phyloP scores from a whole-genome alignment of 2,888 invertebrate species.

The Hemaris fuciformis region DNA sequence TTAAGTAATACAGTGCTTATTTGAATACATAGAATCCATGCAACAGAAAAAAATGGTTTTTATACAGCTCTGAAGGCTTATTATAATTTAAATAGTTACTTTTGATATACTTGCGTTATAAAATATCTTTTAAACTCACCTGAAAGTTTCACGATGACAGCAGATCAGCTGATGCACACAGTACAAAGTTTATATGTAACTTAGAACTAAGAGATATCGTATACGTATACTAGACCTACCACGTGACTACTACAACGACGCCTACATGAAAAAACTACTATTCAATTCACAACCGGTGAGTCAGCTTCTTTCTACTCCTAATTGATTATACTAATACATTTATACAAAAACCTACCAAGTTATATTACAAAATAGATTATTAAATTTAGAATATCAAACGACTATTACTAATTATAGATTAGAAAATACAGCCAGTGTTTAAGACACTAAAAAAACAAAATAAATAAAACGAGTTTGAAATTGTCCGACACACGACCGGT shows the following conservation, averaged over 20 bases:
- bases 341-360: neutral
- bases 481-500: neutral
- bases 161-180: neutral
- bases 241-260: conserved; percentile 31
- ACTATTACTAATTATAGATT: neutral
- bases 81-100: too few species aligned
- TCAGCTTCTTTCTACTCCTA: conserved; percentile 39
- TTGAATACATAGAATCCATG: too few species aligned
- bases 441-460: neutral
- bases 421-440: neutral
- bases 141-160: neutral
- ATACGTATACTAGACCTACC: conserved; percentile 39
- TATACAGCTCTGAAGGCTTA: too few species aligned
- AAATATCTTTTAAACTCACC: conserved; percentile 16
- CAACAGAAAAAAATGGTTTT: too few species aligned
- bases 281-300: conserved; percentile 53
- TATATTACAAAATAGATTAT: conserved; percentile 11
- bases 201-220: conserved; percentile 19
- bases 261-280: conserved; percentile 39
- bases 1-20: too few species aligned
- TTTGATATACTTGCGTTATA: too few species aligned
- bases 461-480: neutral
- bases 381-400: neutral
- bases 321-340: conserved; percentile 17
- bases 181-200: conserved; percentile 8